Base-by-base conservation (phyloP, 2,797 vertebrate species). In the Galago senegalensis region DNA sequence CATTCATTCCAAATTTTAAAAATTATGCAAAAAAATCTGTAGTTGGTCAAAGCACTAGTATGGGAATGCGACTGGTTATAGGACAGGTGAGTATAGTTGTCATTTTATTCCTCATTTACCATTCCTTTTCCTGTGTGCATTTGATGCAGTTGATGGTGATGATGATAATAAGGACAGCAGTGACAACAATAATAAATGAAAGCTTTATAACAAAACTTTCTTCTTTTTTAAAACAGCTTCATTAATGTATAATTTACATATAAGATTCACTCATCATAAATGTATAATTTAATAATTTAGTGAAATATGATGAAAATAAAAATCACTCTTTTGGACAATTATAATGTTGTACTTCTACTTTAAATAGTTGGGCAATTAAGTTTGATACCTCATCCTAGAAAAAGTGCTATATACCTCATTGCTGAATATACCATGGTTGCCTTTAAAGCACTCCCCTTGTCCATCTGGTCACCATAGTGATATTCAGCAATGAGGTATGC, bases 1-100 rank as follows among this genome's bases (percentile, higher is more conserved):
- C 37, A 95, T 90, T 77, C 85, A 86, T 56, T 37, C 29, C 40
- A 89, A 89, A 43, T n/a, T 85, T 87, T 61, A 23, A 16, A 69
- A 81, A n/a, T 75, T 75, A 43, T 34, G 9, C 75, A 90, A 34
- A 49, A 93, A 81, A 92, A 89, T 2, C 14, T 61, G 11, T 29
- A 53, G 18, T 60, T 65, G 3, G 58, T 77, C 31, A 77, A 87
- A 40, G 4, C 29, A 76, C 37, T 46, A 61, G 1, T 60, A 18
- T 69, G 17, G 16, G 12, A 75, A 63, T 69, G 40, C 75, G 77
- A 63, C 61, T 84, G 13, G 23, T 94, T 13, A 82, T 21, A 79
- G 86, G 12, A 37, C 13, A 67, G 49, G 11, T 34, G 31, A 67
- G 40, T 43, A 49, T 17, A 46, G 2, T 77, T 82, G 93, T 83